A percentile compares a stretch with the other conserved stretches of the same genome.
Conservation (phyloP, 2,888 invertebrate species). For the Glaucopsyche alexis region DNA sequence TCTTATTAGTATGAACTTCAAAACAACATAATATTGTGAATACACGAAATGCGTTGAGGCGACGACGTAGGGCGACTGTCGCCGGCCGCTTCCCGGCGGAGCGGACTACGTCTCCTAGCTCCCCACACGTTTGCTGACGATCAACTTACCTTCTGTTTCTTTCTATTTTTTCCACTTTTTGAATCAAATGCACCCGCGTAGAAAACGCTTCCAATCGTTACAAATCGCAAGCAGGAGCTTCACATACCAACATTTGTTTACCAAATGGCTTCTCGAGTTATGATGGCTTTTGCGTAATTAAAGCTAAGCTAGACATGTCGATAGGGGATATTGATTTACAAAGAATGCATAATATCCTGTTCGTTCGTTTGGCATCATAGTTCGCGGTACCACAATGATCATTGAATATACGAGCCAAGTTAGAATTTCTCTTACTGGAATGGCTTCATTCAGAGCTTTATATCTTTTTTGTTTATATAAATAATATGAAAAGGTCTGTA, state of each 20-base stretch:
- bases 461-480: slow-evolving; percentile 61
- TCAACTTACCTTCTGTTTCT: slow-evolving; percentile 72
- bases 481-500: slow-evolving; percentile 46
- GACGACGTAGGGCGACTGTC: slow-evolving; percentile 63
- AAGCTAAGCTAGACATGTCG: slow-evolving; percentile 61
- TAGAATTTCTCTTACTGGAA: slow-evolving; percentile 68
- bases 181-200: slow-evolving; percentile 76
- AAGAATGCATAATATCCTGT: slow-evolving; percentile 53
- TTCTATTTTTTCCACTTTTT: slow-evolving; percentile 73
- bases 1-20: slow-evolving; percentile 70
- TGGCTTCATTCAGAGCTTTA: slow-evolving; percentile 74
- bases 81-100: slow-evolving; percentile 66
- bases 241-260: slow-evolving; percentile 55
- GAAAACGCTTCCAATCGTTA: slow-evolving; percentile 71
- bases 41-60: slow-evolving; percentile 71
- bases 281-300: slow-evolving; percentile 70
- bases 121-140: slow-evolving; percentile 75
- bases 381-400: slow-evolving; percentile 65
- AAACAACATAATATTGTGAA: slow-evolving; percentile 67
- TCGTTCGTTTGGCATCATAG: slow-evolving; percentile 67
- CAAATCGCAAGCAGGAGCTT: slow-evolving; percentile 71
- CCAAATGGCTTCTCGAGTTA: slow-evolving; percentile 66
- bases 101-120: slow-evolving; percentile 69
- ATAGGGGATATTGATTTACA: slow-evolving; percentile 49
- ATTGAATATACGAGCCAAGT: slow-evolving; percentile 56